A percentile compares a stretch with the other conserved stretches of the same genome.
phyloP scores from a whole-genome alignment of 2,797 vertebrate genomes.

The Ptychadena robeensis region DNA sequence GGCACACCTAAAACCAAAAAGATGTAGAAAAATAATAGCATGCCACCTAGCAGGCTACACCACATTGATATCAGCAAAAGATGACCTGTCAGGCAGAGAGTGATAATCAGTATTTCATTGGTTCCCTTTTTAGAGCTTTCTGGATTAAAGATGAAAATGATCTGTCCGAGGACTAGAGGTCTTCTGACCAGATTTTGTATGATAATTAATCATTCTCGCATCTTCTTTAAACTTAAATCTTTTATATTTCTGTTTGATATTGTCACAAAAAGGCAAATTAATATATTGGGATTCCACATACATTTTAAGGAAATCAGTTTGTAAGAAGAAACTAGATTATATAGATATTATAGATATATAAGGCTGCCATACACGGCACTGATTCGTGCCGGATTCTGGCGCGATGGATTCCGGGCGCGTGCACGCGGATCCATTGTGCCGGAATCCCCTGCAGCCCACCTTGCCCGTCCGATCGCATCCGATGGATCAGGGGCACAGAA shows the following conservation, averaged over 20 bases:
- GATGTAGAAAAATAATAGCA: not conserved
- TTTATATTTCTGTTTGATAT: not conserved
- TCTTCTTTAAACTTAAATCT: not conserved
- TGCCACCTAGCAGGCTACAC: not conserved
- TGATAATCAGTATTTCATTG: not conserved
- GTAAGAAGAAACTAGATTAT: not conserved
- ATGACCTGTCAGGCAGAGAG: not conserved
- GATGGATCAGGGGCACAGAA: no score
- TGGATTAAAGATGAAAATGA: slow-evolving; percentile 9
- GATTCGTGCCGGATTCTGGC: no score
- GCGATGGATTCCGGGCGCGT: no score
- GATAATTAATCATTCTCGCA: not conserved
- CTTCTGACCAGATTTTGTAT: not conserved
- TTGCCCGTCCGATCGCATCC: no score
- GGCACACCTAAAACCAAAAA: not conserved
- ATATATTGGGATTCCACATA: not conserved
- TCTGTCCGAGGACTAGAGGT: not conserved
- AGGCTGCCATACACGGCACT: no score
- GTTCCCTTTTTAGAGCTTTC: not conserved
- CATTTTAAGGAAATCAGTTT: not conserved
- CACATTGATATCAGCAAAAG: not conserved
- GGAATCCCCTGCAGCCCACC: no score
- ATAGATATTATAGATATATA: no score
- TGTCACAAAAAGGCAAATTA: not conserved
- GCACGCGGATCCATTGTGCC: no score